Base-by-base conservation (phyloP, 2,113 vertebrate genomes). In the Garra rufa region DNA sequence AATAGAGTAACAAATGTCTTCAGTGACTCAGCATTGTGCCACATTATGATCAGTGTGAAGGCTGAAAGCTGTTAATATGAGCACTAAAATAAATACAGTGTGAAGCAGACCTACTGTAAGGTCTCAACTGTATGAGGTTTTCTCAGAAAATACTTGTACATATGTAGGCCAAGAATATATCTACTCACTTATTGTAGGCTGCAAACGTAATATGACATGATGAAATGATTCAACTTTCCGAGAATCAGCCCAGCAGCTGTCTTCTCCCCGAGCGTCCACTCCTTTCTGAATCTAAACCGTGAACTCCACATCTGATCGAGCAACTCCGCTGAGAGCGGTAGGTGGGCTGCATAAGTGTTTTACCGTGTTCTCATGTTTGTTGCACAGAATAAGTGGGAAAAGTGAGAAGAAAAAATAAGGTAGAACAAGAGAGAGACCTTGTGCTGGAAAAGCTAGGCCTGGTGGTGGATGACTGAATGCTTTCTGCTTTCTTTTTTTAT, bases 331-430 rank as follows among this genome's bases (percentile, higher is more conserved):
- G n/a, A 76, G 63, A 65, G 43, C 84, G 86, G 88, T 90, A 91
- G 89, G 90, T 92, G 89, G 83, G 85, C 41, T 46, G 26, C 81
- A 34, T 82, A 89, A 82, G 88, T 82, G 88, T 88, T 91, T 83
- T 85, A 89, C 90, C 85, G 74, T 90, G 76, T 81, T 90, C 74
- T 46, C 30, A 9, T 59, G 21, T 78, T 78, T 63, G 55, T 44
- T 44, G 76, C 76, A 9, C 41, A 28, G 15, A n/a, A 38, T 13
- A 43, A 41, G 21, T 19, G 67, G n/a, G 9, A 48, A 73, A 34
- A 76, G 28, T 34, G 26, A 38, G 19, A 59, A 34, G 69, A 65
- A 71, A 41, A 41, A 55, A 57, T 43, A 13, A 75, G 41, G 24
- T 6, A 61, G 10, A 61, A 61, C 10, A n/a, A 24, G 81, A 74